Evolutionary conservation across 1,140 invertebrate genomes (phyloP), one percentile per base, ranked within the genome.

Genomic region (Stenopsyche tienmushanensis): DNA sequence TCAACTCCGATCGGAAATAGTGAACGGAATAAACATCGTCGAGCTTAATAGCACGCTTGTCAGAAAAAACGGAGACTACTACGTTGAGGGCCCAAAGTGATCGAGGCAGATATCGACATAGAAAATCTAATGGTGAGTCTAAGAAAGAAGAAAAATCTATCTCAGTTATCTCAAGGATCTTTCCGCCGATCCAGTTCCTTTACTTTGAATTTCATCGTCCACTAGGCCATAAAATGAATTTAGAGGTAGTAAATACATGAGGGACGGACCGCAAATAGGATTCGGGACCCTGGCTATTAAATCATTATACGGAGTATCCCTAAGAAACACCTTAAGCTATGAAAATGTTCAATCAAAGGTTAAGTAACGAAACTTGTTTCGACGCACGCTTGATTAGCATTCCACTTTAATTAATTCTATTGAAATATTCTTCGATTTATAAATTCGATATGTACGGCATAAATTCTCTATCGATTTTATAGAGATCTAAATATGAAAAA

Each of bases 1-100:
- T 10, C 21, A 72, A 10, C 45, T 74, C 0, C 21, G 70, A 9
- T 67, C 73, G 3, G 15, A 47, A n/a, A 47, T 9, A 0, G 47
- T 76, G 10, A 75, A 75, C n/a, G 47, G 63, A 5, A 13, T 72
- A 13, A 23, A 73, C 44, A 55, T 77, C 41, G 25, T 71, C n/a
- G 20, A 71, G 41, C 62, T 76, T 8, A 73, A 72, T 42, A 45
- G 60, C 10, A 66, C 72, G 13, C 64, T 73, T 9, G 72, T 69
- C 1, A 66, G 60, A 2, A 75, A 71, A 58, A 49, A 72, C 42
- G 58, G 57, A n/a, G 60, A 73, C 1, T 57, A 69, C 13, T 60
- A 21, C 9, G 63, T 76, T n/a, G 26, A 39, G 1, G 71, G 64
- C 18, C 15, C 47, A 5, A 72, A 25, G 70, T 59, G 0, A 73